Conservation (phyloP, 2,113 vertebrate genomes). For the Rhadina sibilatrix region DNA sequence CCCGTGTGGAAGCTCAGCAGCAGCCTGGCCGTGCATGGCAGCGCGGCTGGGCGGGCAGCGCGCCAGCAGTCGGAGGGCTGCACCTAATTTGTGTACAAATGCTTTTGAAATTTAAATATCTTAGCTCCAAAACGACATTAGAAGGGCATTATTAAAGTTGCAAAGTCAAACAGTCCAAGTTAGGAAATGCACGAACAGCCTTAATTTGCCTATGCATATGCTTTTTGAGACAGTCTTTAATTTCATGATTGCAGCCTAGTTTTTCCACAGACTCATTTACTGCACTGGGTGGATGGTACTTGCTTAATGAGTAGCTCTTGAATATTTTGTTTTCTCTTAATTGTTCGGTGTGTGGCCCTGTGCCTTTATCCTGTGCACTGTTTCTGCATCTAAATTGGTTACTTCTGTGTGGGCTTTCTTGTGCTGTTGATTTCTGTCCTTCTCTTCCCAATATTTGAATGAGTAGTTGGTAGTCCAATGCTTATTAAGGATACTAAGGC, state of each 20-base stretch:
- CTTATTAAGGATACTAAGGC: background rate
- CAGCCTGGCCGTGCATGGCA: background rate
- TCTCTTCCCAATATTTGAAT: background rate
- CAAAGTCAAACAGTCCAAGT: background rate
- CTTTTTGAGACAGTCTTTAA: conserved; percentile 30
- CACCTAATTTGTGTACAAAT: conserved; percentile 20
- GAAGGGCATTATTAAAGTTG: background rate
- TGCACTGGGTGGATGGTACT: conserved; percentile 13
- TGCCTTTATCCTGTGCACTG: background rate
- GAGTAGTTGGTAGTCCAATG: background rate
- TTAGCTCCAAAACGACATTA: background rate
- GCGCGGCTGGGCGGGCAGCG: background rate
- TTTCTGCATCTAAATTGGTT: background rate
- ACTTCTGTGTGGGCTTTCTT: conserved; percentile 9
- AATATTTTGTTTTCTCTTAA: conserved; percentile 46
- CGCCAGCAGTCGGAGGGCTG: background rate
- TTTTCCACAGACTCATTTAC: conserved; percentile 35
- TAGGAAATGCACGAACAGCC: background rate
- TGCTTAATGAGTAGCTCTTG: conserved; percentile 38
- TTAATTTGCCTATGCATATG: background rate
- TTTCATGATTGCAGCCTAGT: conserved; percentile 17
- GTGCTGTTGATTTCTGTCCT: background rate
- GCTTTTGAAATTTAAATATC: conserved; percentile 35
- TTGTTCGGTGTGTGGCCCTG: conserved; percentile 32
- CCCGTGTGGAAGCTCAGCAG: background rate